Conservation (phyloP, 1,140 invertebrate species). For the Rhopalosiphum padi region DNA sequence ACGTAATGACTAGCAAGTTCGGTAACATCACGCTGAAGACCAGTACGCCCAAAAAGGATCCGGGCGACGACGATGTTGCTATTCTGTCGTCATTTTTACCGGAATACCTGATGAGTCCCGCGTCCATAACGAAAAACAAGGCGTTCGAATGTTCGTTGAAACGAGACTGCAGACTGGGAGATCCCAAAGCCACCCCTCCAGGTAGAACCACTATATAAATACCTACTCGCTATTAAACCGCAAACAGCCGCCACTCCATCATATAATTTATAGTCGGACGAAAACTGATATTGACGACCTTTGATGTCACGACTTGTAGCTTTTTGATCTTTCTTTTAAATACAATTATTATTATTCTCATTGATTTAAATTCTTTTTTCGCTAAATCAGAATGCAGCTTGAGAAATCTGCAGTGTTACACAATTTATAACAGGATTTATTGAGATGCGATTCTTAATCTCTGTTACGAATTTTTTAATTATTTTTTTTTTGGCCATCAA, state of each 20-base stretch:
- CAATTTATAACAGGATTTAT: background rate
- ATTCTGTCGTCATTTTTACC: conserved; percentile 83
- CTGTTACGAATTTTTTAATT: too few species aligned
- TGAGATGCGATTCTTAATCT: background rate
- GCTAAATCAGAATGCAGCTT: background rate
- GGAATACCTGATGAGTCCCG: conserved; percentile 64
- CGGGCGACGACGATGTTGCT: conserved; percentile 82
- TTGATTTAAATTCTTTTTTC: background rate
- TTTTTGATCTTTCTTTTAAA: background rate
- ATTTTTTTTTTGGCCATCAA: background rate
- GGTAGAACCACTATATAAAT: conserved; percentile 67
- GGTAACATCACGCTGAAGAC: conserved; percentile 73
- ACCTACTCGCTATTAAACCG: background rate
- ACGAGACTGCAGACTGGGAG: conserved; percentile 76
- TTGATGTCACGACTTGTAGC: background rate
- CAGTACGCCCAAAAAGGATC: conserved; percentile 69
- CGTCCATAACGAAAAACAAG: conserved; percentile 73
- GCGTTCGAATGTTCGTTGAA: conserved; percentile 78
- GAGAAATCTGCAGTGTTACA: background rate
- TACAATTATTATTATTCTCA: background rate
- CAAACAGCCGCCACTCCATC: background rate
- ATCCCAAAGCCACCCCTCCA: conserved; percentile 77
- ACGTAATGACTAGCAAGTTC: conserved; percentile 78
- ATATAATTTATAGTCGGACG: background rate
- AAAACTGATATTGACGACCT: background rate